Conservation (phyloP, 2,888 invertebrate species). For the Griposia aprilina region DNA sequence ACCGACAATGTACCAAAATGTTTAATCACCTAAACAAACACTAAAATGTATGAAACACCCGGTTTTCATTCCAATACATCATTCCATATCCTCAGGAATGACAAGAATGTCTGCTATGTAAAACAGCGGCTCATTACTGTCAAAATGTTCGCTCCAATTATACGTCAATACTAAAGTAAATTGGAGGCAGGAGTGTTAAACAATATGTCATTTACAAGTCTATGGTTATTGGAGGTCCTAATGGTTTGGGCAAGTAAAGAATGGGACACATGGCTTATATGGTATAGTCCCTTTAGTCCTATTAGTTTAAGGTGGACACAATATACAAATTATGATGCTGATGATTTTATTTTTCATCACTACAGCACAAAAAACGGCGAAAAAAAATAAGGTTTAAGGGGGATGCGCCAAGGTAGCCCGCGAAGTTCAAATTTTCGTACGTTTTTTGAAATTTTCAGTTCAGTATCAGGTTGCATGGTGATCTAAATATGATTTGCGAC, state of each 20-base stretch:
- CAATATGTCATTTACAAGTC: constrained; percentile 35
- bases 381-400: no score
- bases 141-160: constrained; percentile 51
- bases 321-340: no score
- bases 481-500: no score
- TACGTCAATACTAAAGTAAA: constrained; percentile 18
- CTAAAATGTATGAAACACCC: neutral
- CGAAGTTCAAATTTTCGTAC: no score
- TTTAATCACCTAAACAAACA: neutral
- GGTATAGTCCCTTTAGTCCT: no score
- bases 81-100: neutral
- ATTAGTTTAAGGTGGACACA: no score
- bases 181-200: constrained; percentile 25
- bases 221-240: constrained; percentile 21
- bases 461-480: no score
- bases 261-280: no score
- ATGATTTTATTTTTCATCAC: no score
- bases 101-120: constrained; percentile 16
- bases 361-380: no score
- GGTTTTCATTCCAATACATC: neutral
- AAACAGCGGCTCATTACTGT: constrained; percentile 45
- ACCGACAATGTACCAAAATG: neutral
- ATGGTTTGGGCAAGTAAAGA: constrained; percentile 5
- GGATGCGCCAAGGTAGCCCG: no score
- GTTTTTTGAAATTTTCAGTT: no score